phyloP scores from a whole-genome alignment of 2,113 vertebrate species.

The Syngnathus floridae region DNA sequence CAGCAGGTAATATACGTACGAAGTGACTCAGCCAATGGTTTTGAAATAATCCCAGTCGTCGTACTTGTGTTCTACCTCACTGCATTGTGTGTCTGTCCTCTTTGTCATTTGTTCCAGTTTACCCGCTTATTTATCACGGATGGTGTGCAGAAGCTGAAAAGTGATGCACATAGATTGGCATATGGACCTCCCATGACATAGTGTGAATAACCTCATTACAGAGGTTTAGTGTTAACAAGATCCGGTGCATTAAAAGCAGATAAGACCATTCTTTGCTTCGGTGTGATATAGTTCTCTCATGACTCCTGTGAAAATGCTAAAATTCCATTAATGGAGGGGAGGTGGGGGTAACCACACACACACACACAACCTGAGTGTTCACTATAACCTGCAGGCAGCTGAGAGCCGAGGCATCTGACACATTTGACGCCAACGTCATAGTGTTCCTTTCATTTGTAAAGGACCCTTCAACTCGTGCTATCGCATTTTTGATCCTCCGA shows the following conservation, averaged over 20 bases:
- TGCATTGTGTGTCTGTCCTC: constrained; percentile 33
- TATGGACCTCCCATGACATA: constrained; percentile 16
- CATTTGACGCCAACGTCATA: constrained; percentile 26
- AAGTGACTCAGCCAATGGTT: constrained; percentile 35
- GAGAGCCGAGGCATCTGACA: constrained; percentile 28
- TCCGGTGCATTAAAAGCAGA: background rate
- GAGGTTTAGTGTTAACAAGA: background rate
- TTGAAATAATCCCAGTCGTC: constrained; percentile 15
- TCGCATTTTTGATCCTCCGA: constrained; percentile 34
- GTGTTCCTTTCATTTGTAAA: constrained; percentile 27
- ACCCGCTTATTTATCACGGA: constrained; percentile 27
- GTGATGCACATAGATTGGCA: constrained; percentile 10
- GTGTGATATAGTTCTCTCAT: background rate
- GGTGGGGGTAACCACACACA: background rate
- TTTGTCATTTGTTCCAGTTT: background rate
- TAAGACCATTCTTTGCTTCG: background rate
- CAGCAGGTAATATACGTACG: constrained; percentile 11
- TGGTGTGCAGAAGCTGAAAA: constrained; percentile 21
- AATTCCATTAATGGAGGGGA: background rate
- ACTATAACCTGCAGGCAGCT: constrained; percentile 14
- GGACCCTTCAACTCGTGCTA: constrained; percentile 34
- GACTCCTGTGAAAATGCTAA: background rate
- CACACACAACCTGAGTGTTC: constrained; percentile 43
- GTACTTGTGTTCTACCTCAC: constrained; percentile 27
- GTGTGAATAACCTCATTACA: constrained; percentile 8